phyloP scores from a whole-genome alignment of 2,113 vertebrate genomes.

The Girardinichthys multiradiatus region DNA sequence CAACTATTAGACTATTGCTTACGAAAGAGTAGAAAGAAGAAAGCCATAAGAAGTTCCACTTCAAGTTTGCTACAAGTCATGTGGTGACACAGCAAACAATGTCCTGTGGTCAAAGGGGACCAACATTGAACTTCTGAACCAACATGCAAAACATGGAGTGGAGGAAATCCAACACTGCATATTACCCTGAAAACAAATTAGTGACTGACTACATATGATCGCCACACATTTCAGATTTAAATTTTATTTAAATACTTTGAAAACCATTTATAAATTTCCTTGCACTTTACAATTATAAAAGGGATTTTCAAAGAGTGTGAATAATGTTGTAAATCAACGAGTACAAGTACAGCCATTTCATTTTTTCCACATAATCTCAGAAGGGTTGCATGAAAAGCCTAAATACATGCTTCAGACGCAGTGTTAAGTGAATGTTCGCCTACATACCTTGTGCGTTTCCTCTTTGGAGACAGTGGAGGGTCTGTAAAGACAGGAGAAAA shows the following conservation, averaged over 20 bases:
- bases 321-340: not conserved
- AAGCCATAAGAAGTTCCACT: too few relatives aligned
- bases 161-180: too few relatives aligned
- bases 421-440: constrained; percentile 1
- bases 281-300: not conserved
- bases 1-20: too few relatives aligned
- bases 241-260: not conserved
- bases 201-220: not conserved
- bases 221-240: not conserved
- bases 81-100: too few relatives aligned
- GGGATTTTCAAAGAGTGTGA: not conserved
- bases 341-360: constrained; percentile 33
- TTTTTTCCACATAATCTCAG: constrained; percentile 51
- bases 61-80: too few relatives aligned
- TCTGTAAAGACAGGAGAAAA: constrained; percentile 76
- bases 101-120: too few relatives aligned
- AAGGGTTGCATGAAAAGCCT: constrained; percentile 32
- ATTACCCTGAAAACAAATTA: too few relatives aligned
- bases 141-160: too few relatives aligned
- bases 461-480: constrained; percentile 78
- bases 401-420: not conserved
- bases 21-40: too few relatives aligned
- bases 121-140: too few relatives aligned
- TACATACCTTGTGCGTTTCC: constrained; percentile 84
- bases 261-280: not conserved